phyloP scores from a whole-genome alignment of 2,797 vertebrate genomes.

The Zalophus californianus region DNA sequence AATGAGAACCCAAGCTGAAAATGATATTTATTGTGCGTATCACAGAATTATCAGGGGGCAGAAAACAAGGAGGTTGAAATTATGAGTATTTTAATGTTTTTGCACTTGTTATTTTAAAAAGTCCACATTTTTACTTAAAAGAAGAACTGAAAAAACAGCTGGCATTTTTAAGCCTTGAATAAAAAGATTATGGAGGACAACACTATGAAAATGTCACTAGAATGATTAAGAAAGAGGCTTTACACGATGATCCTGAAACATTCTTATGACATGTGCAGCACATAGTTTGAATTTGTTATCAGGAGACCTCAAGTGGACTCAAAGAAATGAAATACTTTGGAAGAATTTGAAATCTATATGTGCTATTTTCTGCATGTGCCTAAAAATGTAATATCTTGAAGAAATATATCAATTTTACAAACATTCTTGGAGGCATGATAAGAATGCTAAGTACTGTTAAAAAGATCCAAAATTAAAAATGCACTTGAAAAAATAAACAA shows the following conservation, averaged over 20 bases:
- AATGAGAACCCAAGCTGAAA: not conserved
- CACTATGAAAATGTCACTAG: not conserved
- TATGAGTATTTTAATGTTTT: not conserved
- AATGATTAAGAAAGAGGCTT: not conserved
- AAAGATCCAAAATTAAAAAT: slow-evolving; percentile 20
- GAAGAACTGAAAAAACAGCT: not conserved
- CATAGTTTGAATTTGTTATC: slow-evolving; percentile 16
- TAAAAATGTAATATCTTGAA: slow-evolving; percentile 30
- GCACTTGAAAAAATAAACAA: slow-evolving; percentile 21
- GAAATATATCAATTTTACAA: slow-evolving; percentile 33
- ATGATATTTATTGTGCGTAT: not conserved
- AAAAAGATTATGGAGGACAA: not conserved
- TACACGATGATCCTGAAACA: not conserved
- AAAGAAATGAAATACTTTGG: slow-evolving; percentile 34
- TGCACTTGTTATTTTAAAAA: not conserved
- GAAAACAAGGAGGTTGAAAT: not conserved
- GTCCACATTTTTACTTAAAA: not conserved
- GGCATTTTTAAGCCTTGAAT: not conserved
- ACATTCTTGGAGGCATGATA: not conserved
- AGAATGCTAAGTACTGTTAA: slow-evolving; percentile 13
- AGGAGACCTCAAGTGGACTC: not conserved
- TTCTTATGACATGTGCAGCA: not conserved
- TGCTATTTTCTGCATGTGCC: slow-evolving; percentile 10
- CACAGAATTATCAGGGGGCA: not conserved
- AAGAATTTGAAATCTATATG: not conserved